A percentile compares a stretch with the other conserved stretches of the same genome.
These are phyloP conservation scores for Pygoscelis antarcticus DNA, from an alignment of 2,113 vertebrate species.

Conservation along the genomic window DNA sequence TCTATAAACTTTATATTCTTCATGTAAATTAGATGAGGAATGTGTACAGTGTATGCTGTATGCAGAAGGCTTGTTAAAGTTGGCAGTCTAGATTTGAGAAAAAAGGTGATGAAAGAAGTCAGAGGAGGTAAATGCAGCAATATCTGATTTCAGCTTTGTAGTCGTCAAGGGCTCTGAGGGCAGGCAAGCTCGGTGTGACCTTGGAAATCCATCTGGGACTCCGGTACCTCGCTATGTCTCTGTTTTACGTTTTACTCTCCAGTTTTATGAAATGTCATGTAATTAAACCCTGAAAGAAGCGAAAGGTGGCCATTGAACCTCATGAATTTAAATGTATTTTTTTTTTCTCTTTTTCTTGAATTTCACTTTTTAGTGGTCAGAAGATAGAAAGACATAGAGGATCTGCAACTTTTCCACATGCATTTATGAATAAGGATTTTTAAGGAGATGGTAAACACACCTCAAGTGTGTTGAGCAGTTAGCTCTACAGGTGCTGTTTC, in stretches of 20 bases:
- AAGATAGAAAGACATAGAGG: neutral
- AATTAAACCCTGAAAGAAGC: neutral
- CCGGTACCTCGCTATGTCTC: neutral
- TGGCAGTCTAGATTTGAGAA: neutral
- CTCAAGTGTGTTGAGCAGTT: neutral
- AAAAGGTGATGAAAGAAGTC: neutral
- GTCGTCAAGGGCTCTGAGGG: neutral
- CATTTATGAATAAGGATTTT: neutral
- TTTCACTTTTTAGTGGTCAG: neutral
- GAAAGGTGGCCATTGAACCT: neutral
- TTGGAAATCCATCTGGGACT: neutral
- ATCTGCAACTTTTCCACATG: neutral
- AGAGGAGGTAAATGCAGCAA: neutral
- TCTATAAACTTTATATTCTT: neutral
- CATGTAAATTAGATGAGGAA: neutral
- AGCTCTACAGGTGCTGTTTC: neutral
- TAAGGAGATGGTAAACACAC: neutral
- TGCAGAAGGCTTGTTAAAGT: neutral
- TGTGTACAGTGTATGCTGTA: neutral
- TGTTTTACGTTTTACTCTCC: slow-evolving; percentile 14
- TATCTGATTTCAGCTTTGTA: slow-evolving; percentile 22
- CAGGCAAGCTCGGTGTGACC: neutral
- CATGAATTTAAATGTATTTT: neutral
- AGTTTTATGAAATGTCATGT: neutral
- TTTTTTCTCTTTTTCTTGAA: neutral